Evolutionary conservation across 1,140 invertebrate genomes (phyloP).

Genomic region (Solenopsis fugax): DNA sequence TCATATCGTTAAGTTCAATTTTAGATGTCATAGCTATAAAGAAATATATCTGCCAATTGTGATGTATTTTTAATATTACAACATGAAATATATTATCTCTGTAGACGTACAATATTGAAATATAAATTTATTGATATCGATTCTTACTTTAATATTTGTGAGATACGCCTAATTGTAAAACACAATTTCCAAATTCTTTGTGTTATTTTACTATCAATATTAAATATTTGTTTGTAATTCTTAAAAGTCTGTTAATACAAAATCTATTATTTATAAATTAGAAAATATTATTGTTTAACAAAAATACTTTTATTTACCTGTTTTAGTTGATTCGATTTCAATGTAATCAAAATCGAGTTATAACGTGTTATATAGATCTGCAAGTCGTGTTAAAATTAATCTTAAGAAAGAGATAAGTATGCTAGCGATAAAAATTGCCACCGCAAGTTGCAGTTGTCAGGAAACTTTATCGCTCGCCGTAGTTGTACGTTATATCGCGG

Average conservation of each 20-base stretch:
- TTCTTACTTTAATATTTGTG: background rate
- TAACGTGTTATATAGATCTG: background rate
- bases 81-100: background rate
- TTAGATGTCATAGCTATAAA: background rate
- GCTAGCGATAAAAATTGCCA: background rate
- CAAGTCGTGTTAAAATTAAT: background rate
- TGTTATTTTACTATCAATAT: background rate
- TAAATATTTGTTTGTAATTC: background rate
- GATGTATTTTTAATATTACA: background rate
- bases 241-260: constrained; percentile 5
- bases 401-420: background rate
- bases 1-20: background rate
- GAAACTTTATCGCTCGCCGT: background rate
- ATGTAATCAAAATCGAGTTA: background rate
- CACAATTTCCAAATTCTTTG: background rate
- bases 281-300: background rate
- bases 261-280: background rate
- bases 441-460: background rate
- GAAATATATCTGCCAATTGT: background rate
- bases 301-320: background rate
- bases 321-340: background rate
- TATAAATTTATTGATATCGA: background rate
- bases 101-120: background rate
- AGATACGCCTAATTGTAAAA: background rate
- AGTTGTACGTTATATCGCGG: constrained; percentile 14